Evolutionary conservation across 2,797 vertebrate genomes (phyloP).

Genomic region (Oceanodroma leucorhoa): DNA sequence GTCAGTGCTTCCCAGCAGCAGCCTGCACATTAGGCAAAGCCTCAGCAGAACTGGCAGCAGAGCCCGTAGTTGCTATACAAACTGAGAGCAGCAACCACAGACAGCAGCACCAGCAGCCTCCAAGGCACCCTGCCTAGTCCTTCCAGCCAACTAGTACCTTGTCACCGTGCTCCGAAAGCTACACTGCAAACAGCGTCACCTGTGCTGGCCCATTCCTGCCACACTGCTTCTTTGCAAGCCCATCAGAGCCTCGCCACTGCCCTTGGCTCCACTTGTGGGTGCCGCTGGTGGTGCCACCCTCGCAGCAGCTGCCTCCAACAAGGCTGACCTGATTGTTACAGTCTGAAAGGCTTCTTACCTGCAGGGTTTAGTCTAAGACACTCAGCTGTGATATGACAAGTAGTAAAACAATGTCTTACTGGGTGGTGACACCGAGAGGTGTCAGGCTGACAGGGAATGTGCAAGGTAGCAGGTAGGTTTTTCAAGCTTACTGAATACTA

Average conservation of each 20-base stretch:
- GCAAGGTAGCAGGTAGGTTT: not conserved
- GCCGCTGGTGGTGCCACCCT: not conserved
- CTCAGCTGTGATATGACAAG: not conserved
- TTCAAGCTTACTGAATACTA: not conserved
- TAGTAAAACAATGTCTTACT: not conserved
- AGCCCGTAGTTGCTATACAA: not conserved
- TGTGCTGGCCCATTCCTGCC: not conserved
- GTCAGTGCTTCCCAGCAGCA: not conserved
- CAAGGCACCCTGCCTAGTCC: not conserved
- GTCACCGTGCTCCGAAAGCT: not conserved
- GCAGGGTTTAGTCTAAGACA: not conserved
- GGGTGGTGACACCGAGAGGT: not conserved
- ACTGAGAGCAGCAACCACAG: not conserved
- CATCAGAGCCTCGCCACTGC: not conserved
- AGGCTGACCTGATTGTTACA: not conserved
- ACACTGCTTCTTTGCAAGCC: not conserved
- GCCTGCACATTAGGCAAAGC: not conserved
- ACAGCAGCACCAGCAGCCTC: not conserved
- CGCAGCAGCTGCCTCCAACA: not conserved
- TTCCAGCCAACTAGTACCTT: not conserved
- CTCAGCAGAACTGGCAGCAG: not conserved
- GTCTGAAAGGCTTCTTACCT: not conserved
- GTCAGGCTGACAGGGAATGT: not conserved
- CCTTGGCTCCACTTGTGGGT: not conserved
- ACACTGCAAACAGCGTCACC: not conserved